phyloP scores from a whole-genome alignment of 2,888 invertebrate genomes.

The Ochropacha duplaris region DNA sequence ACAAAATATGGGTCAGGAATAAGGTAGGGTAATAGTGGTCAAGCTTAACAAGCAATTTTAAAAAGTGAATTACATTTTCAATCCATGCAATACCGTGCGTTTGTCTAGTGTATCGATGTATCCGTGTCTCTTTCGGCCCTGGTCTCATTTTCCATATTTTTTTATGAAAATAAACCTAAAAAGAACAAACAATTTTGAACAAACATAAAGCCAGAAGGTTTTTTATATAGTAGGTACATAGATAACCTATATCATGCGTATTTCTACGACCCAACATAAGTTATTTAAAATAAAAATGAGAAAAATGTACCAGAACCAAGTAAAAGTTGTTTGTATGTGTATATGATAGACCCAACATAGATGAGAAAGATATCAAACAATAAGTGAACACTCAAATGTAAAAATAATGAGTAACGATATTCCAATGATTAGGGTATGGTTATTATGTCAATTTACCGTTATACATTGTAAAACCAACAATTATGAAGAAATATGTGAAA shows the following conservation, averaged over 20 bases:
- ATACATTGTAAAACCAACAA: background rate
- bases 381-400: constrained; percentile 3
- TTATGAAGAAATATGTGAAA: background rate
- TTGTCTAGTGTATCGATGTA: constrained; percentile 57
- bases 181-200: constrained; percentile 58
- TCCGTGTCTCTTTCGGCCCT: constrained; percentile 80
- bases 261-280: constrained; percentile 29
- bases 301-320: constrained; percentile 80
- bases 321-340: constrained; percentile 26
- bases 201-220: constrained; percentile 26
- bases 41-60: constrained; percentile 46
- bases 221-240: constrained; percentile 22
- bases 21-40: constrained; percentile 24
- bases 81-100: constrained; percentile 66
- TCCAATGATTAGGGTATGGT: background rate
- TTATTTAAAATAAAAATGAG: constrained; percentile 31
- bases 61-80: constrained; percentile 21
- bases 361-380: background rate
- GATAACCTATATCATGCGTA: constrained; percentile 28
- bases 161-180: constrained; percentile 67
- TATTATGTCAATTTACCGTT: background rate
- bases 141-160: constrained; percentile 71
- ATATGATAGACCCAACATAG: background rate
- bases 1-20: constrained; percentile 8
- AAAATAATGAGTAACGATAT: background rate